These are phyloP conservation scores for Cosmorhoe ocellata DNA, from an alignment of 2,888 invertebrate genomes.

Conservation along the genomic window DNA sequence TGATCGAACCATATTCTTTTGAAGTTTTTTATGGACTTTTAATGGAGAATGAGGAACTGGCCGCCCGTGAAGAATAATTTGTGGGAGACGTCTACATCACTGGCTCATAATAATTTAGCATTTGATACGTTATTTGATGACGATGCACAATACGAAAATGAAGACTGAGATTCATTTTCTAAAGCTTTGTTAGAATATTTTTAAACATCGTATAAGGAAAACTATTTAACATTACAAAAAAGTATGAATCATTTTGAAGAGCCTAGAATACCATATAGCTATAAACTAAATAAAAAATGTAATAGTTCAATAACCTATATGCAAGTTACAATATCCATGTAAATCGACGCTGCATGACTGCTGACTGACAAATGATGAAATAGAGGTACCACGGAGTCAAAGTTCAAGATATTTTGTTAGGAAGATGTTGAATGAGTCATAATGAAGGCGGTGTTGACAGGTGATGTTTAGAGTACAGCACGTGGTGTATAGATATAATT, in stretches of 20 bases:
- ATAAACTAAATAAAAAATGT: constrained; percentile 4
- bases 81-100: constrained; percentile 17
- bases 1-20: constrained; percentile 29
- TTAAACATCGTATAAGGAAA: background rate
- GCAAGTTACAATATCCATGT: constrained; percentile 47
- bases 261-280: background rate
- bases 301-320: constrained; percentile 43
- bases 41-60: constrained; percentile 26
- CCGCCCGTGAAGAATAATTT: constrained; percentile 24
- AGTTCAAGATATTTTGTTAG: constrained; percentile 49
- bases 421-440: constrained; percentile 42
- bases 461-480: constrained; percentile 34
- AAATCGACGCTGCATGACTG: constrained; percentile 49
- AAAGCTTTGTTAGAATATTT: background rate
- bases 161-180: background rate
- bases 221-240: background rate
- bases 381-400: constrained; percentile 45
- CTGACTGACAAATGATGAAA: constrained; percentile 62
- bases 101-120: constrained; percentile 13
- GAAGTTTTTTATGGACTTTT: constrained; percentile 16
- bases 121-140: constrained; percentile 17
- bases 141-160: background rate
- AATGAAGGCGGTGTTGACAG: constrained; percentile 32
- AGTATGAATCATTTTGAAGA: background rate
- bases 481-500: constrained; percentile 26